Evolutionary conservation across 2,888 invertebrate species (phyloP).

Genomic region (Deroplatys truncata): DNA sequence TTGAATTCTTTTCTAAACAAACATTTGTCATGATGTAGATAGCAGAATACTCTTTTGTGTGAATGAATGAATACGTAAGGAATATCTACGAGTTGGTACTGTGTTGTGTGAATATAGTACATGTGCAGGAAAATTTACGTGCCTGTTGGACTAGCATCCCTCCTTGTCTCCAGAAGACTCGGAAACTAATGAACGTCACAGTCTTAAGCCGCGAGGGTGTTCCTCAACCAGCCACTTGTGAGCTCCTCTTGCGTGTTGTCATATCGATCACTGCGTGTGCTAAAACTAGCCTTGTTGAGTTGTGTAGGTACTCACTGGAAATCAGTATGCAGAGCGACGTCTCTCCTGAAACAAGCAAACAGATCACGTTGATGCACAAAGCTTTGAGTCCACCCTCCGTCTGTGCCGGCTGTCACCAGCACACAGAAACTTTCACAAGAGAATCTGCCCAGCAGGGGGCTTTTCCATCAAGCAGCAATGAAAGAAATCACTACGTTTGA

Average conservation of each 20-base stretch:
- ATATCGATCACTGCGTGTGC: background rate
- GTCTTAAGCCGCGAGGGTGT: background rate
- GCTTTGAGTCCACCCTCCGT: background rate
- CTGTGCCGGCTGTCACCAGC: background rate
- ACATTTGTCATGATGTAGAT: no score
- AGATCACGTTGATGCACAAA: background rate
- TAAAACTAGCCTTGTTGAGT: background rate
- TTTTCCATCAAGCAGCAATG: no score
- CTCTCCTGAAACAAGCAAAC: background rate
- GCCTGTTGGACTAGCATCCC: background rate
- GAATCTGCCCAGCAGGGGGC: no score
- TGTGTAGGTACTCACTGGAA: background rate
- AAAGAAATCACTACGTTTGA: no score
- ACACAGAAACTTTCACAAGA: no score
- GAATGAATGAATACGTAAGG: no score
- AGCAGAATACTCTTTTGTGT: no score
- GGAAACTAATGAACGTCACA: background rate
- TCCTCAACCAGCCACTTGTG: background rate
- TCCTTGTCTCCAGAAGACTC: no score
- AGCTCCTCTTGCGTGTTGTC: background rate
- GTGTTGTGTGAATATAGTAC: no score
- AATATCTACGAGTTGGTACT: no score
- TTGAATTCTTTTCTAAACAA: no score
- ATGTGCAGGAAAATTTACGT: no score
- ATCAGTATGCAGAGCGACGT: background rate